Evolutionary conservation across 37 sponge, comb jelly and placozoan genomes (phyloP).

Genomic region (Ianthella basta): DNA sequence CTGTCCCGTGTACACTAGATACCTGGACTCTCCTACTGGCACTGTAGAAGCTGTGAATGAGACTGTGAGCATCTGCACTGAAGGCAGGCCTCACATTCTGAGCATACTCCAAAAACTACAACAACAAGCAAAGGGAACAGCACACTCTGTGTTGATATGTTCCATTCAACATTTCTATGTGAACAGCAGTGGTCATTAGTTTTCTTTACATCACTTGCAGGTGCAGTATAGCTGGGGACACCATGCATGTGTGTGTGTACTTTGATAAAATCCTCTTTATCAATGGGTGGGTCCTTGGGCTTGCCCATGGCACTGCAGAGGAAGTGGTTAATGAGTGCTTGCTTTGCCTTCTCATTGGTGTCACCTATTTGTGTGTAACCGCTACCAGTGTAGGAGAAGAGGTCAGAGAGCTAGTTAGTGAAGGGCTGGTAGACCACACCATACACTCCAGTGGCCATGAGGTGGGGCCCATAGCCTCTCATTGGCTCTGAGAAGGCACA

Average conservation of each 20-base stretch:
- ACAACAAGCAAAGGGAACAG: not conserved
- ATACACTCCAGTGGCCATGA: no score
- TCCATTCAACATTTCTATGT: not conserved
- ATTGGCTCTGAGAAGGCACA: no score
- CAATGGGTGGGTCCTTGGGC: no score
- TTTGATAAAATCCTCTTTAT: constrained; percentile 22
- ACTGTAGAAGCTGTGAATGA: constrained; percentile 55
- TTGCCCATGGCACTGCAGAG: no score
- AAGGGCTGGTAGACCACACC: no score
- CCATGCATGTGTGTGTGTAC: not conserved
- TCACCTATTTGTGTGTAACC: constrained; percentile 4
- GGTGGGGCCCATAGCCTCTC: no score
- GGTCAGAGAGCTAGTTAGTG: no score
- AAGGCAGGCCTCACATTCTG: constrained; percentile 4
- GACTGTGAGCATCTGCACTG: not conserved
- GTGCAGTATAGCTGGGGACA: not conserved
- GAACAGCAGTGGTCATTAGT: not conserved
- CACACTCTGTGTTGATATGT: not conserved
- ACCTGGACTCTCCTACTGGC: constrained; percentile 50
- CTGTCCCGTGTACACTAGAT: constrained; percentile 39
- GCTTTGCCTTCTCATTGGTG: constrained; percentile 22
- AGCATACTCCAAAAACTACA: constrained; percentile 7
- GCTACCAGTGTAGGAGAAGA: not conserved
- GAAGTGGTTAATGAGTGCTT: no score
- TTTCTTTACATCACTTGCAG: not conserved